Percentiles rank a stretch among this genome's conserved stretches.
These are phyloP conservation scores for Rattus rattus DNA, from an alignment of 2,113 vertebrate species.

Conservation along the genomic window DNA sequence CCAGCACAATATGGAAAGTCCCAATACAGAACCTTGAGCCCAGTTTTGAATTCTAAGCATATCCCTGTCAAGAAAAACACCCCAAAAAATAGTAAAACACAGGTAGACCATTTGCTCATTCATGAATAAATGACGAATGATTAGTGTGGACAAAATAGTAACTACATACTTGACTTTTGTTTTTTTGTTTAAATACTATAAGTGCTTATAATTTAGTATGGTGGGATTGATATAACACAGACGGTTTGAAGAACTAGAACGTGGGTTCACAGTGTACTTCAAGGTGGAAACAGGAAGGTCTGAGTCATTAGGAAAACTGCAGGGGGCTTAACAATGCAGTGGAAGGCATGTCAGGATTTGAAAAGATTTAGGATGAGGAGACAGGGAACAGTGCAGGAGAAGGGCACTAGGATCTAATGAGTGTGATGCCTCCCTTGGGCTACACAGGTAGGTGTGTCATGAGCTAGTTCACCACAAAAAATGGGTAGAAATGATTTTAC, in stretches of 20 bases:
- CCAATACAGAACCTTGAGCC: not conserved
- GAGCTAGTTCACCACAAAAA: not conserved
- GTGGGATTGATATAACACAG: slow-evolving; percentile 17
- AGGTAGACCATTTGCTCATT: not conserved
- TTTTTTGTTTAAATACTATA: not conserved
- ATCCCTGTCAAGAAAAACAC: not conserved
- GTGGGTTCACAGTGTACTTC: not conserved
- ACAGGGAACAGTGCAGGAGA: not conserved
- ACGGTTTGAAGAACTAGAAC: not conserved
- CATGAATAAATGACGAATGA: not conserved
- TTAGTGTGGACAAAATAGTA: slow-evolving; percentile 3
- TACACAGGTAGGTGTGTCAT: not conserved
- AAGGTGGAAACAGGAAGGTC: not conserved
- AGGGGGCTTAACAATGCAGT: not conserved
- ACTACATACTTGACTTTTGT: not conserved
- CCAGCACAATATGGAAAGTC: not conserved
- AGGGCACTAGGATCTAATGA: not conserved
- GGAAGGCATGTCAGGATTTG: not conserved
- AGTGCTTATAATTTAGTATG: not conserved
- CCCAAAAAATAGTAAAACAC: slow-evolving; percentile 16
- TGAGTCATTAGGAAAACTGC: slow-evolving; percentile 44
- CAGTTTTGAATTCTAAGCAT: slow-evolving; percentile 19
- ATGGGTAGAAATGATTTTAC: not conserved
- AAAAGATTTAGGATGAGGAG: not conserved
- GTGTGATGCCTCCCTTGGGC: not conserved